Base-by-base conservation (phyloP, 2,888 invertebrate species). In the Stenurella melanura region DNA sequence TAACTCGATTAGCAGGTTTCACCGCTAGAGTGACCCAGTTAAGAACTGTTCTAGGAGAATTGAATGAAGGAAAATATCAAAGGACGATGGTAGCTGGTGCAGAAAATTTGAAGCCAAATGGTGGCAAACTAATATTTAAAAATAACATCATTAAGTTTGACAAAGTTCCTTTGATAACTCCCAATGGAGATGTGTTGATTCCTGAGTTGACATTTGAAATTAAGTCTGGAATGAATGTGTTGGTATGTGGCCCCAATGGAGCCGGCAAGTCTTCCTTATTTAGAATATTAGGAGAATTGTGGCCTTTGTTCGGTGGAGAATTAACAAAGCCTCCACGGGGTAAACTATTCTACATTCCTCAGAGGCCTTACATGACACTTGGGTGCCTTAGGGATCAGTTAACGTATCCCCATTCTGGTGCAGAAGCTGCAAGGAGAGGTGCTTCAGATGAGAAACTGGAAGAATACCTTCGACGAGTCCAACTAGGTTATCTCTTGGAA, bases 231-330 rank as follows among this genome's bases (percentile, higher is more conserved):
- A 96, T 96, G 91, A 99, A 99, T 91, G 98, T 99, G 0, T 90
- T 99, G n/a, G 97, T 99, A 0, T 98, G 98, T 88, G 99, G 99
- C 0, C 99, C 99, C 2, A 99, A 99, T 89, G 99, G 99, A 0
- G 98, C 98, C 89, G 99, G 99, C 66, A 99, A 99, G 90, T 97
- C 97, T 72, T 98, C 98, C 0, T 92, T 99, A 85, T 99, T 99
- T 92, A 92, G 99, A 72, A 95, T 98, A 86, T 92, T 99, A 15
- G 99, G 99, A 61, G 98, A 98, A 92, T 90, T 99, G 75, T 99
- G 99, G 99, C 99, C 99, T 0, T 92, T 97, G 75, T 98, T 98
- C 92, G 97, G 26, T 1, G 98, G 98, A 2, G 93, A 94, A 6
- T 91, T 99, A 73, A 97, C 96, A 1, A 99, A 99, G 90, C 99